phyloP scores from a whole-genome alignment of 2,888 invertebrate genomes.

The Bombylius discolor region DNA sequence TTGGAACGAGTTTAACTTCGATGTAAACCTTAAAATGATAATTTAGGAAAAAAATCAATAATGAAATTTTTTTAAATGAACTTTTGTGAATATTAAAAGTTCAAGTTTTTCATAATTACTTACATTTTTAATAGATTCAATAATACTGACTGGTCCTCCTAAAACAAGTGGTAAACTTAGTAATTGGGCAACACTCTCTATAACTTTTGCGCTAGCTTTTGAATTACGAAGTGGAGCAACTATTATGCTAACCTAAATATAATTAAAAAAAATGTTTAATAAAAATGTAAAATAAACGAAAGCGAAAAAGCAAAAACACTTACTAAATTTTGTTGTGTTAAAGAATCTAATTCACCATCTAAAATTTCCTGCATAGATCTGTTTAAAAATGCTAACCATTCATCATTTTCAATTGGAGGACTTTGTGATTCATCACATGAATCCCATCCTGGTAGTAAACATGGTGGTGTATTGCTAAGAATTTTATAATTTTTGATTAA shows the following conservation, averaged over 20 bases:
- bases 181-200: constrained; percentile 49
- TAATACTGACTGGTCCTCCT: constrained; percentile 33
- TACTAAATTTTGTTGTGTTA: constrained; percentile 57
- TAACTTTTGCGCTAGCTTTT: constrained; percentile 46
- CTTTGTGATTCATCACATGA: constrained; percentile 41
- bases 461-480: constrained; percentile 30
- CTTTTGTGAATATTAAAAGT: background rate
- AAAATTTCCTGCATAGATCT: constrained; percentile 71
- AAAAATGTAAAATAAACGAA: background rate
- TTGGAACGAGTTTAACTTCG: constrained; percentile 69
- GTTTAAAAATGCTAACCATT: constrained; percentile 74
- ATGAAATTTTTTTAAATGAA: background rate
- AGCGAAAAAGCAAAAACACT: constrained; percentile 13
- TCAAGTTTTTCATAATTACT: background rate
- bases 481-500: background rate
- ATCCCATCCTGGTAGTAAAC: constrained; percentile 34
- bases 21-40: constrained; percentile 48
- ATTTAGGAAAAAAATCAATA: background rate
- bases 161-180: constrained; percentile 51
- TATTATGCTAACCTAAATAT: constrained; percentile 42
- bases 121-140: constrained; percentile 40
- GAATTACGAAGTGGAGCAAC: constrained; percentile 52
- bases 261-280: constrained; percentile 5
- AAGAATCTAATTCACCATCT: constrained; percentile 61
- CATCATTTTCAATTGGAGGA: constrained; percentile 66